A percentile compares a stretch with the other conserved stretches of the same genome.
Conservation (phyloP, 2,113 vertebrate species). For the Prionailurus bengalensis region DNA sequence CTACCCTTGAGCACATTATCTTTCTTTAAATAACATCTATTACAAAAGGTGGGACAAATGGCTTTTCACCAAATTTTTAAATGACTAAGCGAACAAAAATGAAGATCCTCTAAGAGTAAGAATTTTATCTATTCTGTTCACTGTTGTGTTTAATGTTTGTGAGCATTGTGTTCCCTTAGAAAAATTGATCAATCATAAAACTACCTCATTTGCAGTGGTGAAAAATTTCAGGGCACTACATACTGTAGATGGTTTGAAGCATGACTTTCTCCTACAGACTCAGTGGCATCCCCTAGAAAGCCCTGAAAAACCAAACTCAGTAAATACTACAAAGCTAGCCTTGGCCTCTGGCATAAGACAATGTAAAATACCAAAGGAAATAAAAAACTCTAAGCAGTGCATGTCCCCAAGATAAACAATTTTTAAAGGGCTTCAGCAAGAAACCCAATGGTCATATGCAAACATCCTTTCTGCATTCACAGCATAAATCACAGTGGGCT, state of each 20-base stretch:
- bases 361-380: conserved; percentile 75
- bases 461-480: conserved; percentile 75
- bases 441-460: conserved; percentile 72
- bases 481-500: conserved; percentile 80
- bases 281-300: conserved; percentile 28
- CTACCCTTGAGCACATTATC: background rate
- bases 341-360: conserved; percentile 70
- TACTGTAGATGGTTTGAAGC: background rate
- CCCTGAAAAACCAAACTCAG: conserved; percentile 36
- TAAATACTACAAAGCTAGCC: conserved; percentile 44
- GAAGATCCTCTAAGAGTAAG: background rate
- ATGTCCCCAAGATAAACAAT: conserved; percentile 75
- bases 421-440: conserved; percentile 72
- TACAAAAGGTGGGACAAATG: background rate
- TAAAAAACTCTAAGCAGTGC: conserved; percentile 62
- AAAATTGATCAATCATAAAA: conserved; percentile 38
- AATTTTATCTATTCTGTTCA: background rate
- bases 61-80: conserved; percentile 24
- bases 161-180: background rate
- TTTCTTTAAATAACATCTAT: background rate
- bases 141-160: background rate
- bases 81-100: background rate
- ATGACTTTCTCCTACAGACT: background rate
- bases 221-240: background rate
- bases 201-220: background rate